These are phyloP conservation scores for Parazoanthus swiftii DNA, from an alignment of 92 coral and sea anemone species.

Conservation along the genomic window DNA sequence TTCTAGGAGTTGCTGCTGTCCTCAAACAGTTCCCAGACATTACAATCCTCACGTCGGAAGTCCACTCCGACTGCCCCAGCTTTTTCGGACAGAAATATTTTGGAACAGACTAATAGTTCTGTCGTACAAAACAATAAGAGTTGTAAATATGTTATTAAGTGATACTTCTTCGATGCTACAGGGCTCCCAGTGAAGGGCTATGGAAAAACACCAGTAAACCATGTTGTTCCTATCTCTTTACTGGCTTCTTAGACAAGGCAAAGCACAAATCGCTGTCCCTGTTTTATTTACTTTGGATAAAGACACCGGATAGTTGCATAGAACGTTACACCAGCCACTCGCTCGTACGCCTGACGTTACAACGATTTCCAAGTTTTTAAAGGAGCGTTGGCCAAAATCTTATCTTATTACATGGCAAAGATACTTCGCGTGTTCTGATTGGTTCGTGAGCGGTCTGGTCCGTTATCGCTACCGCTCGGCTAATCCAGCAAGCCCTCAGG, in stretches of 20 bases:
- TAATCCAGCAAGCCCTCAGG: too few species aligned
- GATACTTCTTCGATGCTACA: not conserved
- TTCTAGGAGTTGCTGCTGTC: conserved; percentile 70
- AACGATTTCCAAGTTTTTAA: too few species aligned
- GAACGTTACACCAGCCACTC: too few species aligned
- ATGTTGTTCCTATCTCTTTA: too few species aligned
- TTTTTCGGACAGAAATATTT: conserved; percentile 96
- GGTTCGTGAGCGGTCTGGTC: too few species aligned
- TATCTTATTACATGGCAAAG: too few species aligned
- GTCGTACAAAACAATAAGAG: not conserved
- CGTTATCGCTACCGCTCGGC: too few species aligned
- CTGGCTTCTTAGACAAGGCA: not conserved
- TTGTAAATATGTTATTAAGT: not conserved
- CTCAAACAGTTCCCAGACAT: conserved; percentile 73
- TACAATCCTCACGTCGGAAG: conserved; percentile 93
- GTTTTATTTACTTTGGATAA: not conserved
- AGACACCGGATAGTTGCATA: too few species aligned
- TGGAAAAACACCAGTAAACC: not conserved
- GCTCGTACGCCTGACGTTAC: too few species aligned
- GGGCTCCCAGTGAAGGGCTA: not conserved
- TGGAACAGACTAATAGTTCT: conserved; percentile 74
- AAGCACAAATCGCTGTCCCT: not conserved
- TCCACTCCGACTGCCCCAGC: conserved; percentile 79
- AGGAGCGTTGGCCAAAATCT: too few species aligned
- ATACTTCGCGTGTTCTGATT: too few species aligned